Evolutionary conservation across 2,888 invertebrate genomes (phyloP).

Genomic region (Melipona beecheii): DNA sequence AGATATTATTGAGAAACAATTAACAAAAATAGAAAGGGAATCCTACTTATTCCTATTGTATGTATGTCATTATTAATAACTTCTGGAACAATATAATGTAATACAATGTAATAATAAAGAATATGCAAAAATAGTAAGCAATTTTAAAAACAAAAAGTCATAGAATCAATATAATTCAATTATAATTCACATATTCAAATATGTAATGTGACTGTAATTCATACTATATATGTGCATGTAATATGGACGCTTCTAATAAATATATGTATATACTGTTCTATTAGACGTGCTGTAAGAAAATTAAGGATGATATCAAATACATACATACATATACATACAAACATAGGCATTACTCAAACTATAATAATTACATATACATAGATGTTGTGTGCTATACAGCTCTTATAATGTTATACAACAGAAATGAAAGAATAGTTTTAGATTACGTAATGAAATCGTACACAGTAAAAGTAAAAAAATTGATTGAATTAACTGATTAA

Average conservation of each 20-base stretch:
- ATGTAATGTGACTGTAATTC: not conserved
- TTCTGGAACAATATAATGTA: not conserved
- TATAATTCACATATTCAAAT: not conserved
- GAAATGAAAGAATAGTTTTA: not conserved
- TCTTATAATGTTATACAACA: not conserved
- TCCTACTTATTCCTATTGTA: not conserved
- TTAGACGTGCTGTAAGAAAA: not conserved
- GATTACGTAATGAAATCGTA: not conserved
- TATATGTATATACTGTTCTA: not conserved
- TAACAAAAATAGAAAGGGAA: conserved; percentile 9
- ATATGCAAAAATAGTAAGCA: not conserved
- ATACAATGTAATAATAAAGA: not conserved
- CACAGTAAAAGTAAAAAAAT: not conserved
- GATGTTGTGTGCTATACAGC: not conserved
- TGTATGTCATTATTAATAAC: not conserved
- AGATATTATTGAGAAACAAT: not conserved
- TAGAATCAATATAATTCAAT: not conserved
- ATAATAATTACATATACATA: not conserved
- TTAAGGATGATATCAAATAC: not conserved
- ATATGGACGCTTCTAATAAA: not conserved
- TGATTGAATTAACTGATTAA: not conserved
- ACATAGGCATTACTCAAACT: not conserved
- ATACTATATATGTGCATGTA: not conserved
- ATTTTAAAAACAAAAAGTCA: not conserved
- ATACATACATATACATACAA: not conserved